A percentile compares a stretch with the other conserved stretches of the same genome.
phyloP scores from a whole-genome alignment of 2,888 invertebrate genomes.

The Anoplius nigerrimus region DNA sequence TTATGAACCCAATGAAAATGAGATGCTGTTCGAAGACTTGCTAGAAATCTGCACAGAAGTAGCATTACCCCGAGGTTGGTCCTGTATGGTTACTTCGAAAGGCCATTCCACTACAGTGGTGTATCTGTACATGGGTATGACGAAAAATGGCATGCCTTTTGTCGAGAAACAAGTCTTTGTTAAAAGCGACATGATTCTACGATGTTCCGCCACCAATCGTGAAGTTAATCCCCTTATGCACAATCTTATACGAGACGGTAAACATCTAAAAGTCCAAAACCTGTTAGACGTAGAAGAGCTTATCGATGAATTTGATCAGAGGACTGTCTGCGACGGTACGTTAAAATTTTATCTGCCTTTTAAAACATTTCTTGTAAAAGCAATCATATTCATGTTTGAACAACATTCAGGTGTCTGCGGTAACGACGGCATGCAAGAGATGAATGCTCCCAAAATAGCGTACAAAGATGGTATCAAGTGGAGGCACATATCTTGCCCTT shows the following conservation, averaged over 20 bases:
- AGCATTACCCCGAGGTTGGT: constrained; percentile 66
- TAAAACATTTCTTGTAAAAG: constrained; percentile 13
- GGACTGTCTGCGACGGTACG: constrained; percentile 67
- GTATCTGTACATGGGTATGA: constrained; percentile 64
- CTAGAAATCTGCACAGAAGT: constrained; percentile 68
- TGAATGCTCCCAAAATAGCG: constrained; percentile 46
- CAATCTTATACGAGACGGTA: constrained; percentile 62
- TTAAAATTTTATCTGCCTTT: constrained; percentile 1
- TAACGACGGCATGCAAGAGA: constrained; percentile 9
- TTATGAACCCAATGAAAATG: constrained; percentile 28
- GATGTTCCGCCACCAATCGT: constrained; percentile 60
- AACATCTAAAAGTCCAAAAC: constrained; percentile 55
- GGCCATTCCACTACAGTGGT: constrained; percentile 66
- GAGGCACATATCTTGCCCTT: constrained; percentile 65
- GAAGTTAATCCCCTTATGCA: constrained; percentile 64
- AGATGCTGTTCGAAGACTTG: constrained; percentile 67
- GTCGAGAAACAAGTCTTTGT: constrained; percentile 69
- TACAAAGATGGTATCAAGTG: constrained; percentile 65
- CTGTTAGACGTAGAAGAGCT: constrained; percentile 67
- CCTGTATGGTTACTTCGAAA: constrained; percentile 65
- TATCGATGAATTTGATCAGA: constrained; percentile 68
- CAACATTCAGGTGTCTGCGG: not conserved
- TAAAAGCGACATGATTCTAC: constrained; percentile 66
- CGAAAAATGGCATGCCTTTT: constrained; percentile 65
- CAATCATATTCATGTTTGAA: constrained; percentile 23